Conservation (phyloP, 37 sponge, comb jelly and placozoan species). For the Eunapius fragilis region DNA sequence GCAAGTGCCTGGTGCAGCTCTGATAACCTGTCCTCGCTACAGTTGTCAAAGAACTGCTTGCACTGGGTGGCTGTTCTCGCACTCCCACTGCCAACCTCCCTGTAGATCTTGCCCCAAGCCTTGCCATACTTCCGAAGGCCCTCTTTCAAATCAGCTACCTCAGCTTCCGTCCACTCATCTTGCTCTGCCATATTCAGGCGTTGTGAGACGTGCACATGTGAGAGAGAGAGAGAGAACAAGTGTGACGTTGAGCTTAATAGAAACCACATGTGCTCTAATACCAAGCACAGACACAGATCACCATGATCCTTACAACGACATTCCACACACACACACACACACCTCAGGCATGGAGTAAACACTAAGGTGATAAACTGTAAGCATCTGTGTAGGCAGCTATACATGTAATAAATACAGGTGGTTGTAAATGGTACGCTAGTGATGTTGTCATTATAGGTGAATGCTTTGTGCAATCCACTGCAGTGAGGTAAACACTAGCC, state of each 20-base stretch:
- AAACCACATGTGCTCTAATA: no score
- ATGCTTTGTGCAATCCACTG: no score
- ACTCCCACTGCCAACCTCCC: constrained; percentile 42
- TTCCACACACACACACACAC: neutral
- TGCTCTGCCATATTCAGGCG: constrained; percentile 15
- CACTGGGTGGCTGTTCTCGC: constrained; percentile 70
- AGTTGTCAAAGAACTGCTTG: constrained; percentile 74
- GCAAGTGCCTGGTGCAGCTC: constrained; percentile 50
- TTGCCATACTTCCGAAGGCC: constrained; percentile 73
- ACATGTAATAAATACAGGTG: no score
- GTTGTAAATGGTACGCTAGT: no score
- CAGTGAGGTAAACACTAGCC: no score
- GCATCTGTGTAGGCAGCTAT: neutral
- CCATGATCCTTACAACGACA: neutral
- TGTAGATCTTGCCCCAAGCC: constrained; percentile 73
- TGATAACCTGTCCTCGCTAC: constrained; percentile 17
- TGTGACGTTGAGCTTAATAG: no score
- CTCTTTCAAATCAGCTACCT: constrained; percentile 63
- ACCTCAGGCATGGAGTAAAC: neutral
- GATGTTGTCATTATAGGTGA: no score
- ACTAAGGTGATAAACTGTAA: neutral
- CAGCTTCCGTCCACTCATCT: constrained; percentile 69
- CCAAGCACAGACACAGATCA: no score
- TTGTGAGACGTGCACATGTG: neutral
- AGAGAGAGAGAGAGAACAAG: no score